These are phyloP conservation scores for Cyprinella venusta DNA, from an alignment of 2,797 vertebrate genomes.

Conservation along the genomic window DNA sequence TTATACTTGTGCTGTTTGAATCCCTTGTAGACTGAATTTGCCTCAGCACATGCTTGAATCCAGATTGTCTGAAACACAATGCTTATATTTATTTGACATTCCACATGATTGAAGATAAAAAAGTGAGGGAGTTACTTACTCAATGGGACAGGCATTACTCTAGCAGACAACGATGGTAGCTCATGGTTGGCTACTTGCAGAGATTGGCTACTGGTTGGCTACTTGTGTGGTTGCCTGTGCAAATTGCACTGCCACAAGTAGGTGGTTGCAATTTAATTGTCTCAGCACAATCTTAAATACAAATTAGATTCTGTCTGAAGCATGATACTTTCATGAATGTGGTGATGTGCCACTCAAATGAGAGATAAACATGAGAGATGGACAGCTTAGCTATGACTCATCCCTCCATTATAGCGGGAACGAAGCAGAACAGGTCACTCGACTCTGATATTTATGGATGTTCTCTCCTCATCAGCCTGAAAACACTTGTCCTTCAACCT, in stretches of 20 bases:
- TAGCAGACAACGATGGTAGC: neutral
- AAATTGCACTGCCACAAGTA: neutral
- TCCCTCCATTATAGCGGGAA: conserved; percentile 46
- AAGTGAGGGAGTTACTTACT: neutral
- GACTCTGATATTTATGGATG: conserved; percentile 48
- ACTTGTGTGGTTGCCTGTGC: neutral
- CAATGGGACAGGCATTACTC: neutral
- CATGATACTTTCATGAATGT: neutral
- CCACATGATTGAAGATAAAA: neutral
- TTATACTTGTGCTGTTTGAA: neutral
- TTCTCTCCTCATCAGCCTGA: conserved; percentile 25
- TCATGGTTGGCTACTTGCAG: neutral
- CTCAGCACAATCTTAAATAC: neutral
- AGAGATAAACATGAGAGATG: conserved; percentile 35
- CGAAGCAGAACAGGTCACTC: conserved; percentile 24
- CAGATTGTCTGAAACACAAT: neutral
- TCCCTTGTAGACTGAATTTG: neutral
- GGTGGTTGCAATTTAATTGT: neutral
- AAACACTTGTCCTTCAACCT: conserved; percentile 17
- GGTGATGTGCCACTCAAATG: neutral
- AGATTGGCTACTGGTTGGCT: neutral
- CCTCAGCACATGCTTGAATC: neutral
- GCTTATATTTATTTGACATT: neutral
- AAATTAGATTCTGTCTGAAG: conserved; percentile 20
- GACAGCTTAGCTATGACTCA: conserved; percentile 45